Base-by-base conservation (phyloP, 2,888 invertebrate species). In the Thymelicus acteon region DNA sequence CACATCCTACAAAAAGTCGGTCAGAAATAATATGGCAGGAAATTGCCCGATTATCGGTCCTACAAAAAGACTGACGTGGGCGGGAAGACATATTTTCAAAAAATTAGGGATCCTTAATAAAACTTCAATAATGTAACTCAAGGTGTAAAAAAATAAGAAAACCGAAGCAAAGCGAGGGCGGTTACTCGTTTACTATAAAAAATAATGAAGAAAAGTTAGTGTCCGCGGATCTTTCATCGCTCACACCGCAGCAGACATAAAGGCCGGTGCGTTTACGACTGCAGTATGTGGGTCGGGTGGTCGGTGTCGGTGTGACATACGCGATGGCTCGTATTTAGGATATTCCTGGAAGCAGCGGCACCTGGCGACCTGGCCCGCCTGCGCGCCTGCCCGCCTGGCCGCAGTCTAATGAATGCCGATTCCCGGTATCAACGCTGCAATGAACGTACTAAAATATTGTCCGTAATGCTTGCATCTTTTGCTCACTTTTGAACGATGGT, bases 191-290 rank as follows among this genome's bases (percentile, higher is more conserved):
- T 19, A 19, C 2, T 19, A 19, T 2, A 19, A 19, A 19, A 19
- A 19, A 19, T n/a, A 19, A 2, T 19, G 2, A 19, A 19, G 19
- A 19, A 19, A 19, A 19, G 19, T 19, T 49, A 2, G 10, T n/a
- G n/a, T 7, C 8, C 49, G 49, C 49, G 15, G 8, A 19, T 13
- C 2, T 52, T 10, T 52, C 19, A 39, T 52, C 37, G 10, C 39
- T 63, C 8, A 31, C 1, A 39, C 63, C 19, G 15, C 37, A 13
- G 0, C 48, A 52, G 8, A 47, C 49, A 39, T 52, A 63, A 39
- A 49, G 47, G 31, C 60, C 44, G 3, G 63, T 52, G 63, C 68
- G 68, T 68, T 68, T 68, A 68, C 68, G 68, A 62, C 54, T 68
- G 68, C 52, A 61, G 68, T 62, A 68, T 62, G 61, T 68, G 62